Percentiles rank a stretch among this genome's conserved stretches.
phyloP scores from a whole-genome alignment of 1,140 invertebrate genomes.

The Danaus plexippus region DNA sequence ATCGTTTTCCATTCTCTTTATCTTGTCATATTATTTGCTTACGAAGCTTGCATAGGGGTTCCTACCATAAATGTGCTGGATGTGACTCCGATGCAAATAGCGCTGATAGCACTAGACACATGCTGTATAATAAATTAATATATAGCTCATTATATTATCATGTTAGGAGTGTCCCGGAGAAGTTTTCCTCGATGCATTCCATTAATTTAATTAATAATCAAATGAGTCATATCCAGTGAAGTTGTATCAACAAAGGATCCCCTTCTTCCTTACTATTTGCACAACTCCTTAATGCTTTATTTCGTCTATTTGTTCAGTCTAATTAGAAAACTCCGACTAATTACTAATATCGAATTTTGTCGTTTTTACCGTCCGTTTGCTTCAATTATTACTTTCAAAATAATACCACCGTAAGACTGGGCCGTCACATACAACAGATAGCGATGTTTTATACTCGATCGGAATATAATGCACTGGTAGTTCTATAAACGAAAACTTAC shows the following conservation, averaged over 20 bases:
- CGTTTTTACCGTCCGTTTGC: slow-evolving; percentile 30
- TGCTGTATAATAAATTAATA: too few species aligned
- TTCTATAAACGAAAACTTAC: too few species aligned
- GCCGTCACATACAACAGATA: slow-evolving; percentile 3
- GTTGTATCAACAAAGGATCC: slow-evolving; percentile 22
- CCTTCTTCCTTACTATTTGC: slow-evolving; percentile 57
- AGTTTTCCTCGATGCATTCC: too few species aligned
- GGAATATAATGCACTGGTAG: too few species aligned
- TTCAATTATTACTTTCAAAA: slow-evolving; percentile 12
- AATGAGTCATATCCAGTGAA: slow-evolving; percentile 25
- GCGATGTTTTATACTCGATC: not conserved
- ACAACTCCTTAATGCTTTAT: slow-evolving; percentile 67
- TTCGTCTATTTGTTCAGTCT: slow-evolving; percentile 65
- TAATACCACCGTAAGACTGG: not conserved
- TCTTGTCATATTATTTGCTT: slow-evolving; percentile 51
- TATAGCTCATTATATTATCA: too few species aligned
- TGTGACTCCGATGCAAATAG: slow-evolving; percentile 1
- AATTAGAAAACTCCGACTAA: slow-evolving; percentile 67
- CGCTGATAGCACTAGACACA: too few species aligned
- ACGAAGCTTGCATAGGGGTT: slow-evolving; percentile 43
- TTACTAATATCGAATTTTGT: slow-evolving; percentile 59
- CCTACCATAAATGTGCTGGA: slow-evolving; percentile 19
- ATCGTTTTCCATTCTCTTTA: slow-evolving; percentile 42
- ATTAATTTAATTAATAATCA: not conserved
- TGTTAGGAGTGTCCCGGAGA: too few species aligned